Evolutionary conservation across 2,113 vertebrate species (phyloP), one percentile per base, ranked within the genome.

Genomic region (Chionomys nivalis): DNA sequence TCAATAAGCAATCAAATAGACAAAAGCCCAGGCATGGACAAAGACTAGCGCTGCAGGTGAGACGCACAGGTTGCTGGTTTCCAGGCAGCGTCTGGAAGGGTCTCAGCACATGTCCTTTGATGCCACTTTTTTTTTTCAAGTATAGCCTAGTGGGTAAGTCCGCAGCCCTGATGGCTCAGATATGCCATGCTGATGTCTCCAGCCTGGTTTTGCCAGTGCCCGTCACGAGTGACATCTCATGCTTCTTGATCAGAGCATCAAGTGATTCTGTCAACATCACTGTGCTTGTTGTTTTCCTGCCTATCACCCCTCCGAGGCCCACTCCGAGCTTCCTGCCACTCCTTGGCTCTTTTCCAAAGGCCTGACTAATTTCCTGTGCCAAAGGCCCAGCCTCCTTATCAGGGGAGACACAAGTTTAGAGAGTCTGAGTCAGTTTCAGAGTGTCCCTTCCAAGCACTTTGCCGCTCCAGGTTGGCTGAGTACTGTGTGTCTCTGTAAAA

Each of bases 171-270:
- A 68, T 44, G 36, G 83, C 44, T 47, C 31, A 66, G 58, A 86
- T 66, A 47, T 47, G 42, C 9, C 83, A 47, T 5, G 24, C 26
- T 58, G n/a, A 58, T n/a, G 24, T 94, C 98, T 97, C 93, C 78
- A 77, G 98, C 97, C 97, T 96, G 97, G 96, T 93, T n/a, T n/a
- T 96, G 97, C 96, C 1, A 14, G 97, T 89, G 96, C 87, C 90
- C 79, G 87, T 98, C 98, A 98, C 98, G 97, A 98, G 98, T 49
- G 55, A 86, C 95, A 97, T 97, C 98, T 95, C 98, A 98, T 98
- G 98, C 96, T 86, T 97, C 98, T 98, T 98, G 98, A 98, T 98
- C 98, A 98, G 98, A 98, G 89, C 97, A 98, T 98, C 98, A 98
- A 97, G 97, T 98, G 98, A 98, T 97, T 97, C 94, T 96, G 97